Evolutionary conservation across 2,888 invertebrate species (phyloP), one percentile per base, ranked within the genome.

Genomic region (Thalpophila matura): DNA sequence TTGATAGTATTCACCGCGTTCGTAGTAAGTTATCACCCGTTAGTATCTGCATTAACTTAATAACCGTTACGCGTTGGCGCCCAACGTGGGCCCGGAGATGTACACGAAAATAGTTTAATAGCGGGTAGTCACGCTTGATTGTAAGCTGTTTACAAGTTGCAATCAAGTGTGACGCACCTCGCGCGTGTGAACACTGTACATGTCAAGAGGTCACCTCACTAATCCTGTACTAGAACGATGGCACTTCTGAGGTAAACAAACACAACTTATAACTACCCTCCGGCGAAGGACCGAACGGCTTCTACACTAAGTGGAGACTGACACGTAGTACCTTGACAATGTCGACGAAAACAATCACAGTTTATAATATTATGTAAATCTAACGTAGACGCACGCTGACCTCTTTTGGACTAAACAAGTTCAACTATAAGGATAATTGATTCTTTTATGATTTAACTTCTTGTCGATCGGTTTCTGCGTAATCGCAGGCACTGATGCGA

Each of bases 161-260:
- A 55, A 57, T 45, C 43, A 55, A 51, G 61, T 18, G 59, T 40
- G 54, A 54, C 60, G 40, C 33, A 33, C 47, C 55, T 38, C 40
- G 47, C 43, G 26, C 12, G 29, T 46, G 26, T 50, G 49, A 50
- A 55, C 49, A 57, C 29, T 60, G 62, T 63, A 53, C 43, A 63
- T 45, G 66, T 61, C 50, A 58, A 51, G 68, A 65, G 72, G 70
- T 68, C 68, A 61, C 60, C 66, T 74, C 69, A 45, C 63, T 71
- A 63, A 59, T 71, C 59, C 68, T 62, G 65, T 64, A 56, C 66
- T 80, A 79, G 77, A 72, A 79, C 83, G 87, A 92, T 92, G 93
- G 93, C 93, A 91, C 93, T 90, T 86, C 85, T 90, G 92, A 92
- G 92, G 93, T 91, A 91, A 91, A 89, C 90, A 83, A 88, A 87